Evolutionary conservation across 2,888 invertebrate genomes (phyloP).

Genomic region (Tetrapedia diversipes): DNA sequence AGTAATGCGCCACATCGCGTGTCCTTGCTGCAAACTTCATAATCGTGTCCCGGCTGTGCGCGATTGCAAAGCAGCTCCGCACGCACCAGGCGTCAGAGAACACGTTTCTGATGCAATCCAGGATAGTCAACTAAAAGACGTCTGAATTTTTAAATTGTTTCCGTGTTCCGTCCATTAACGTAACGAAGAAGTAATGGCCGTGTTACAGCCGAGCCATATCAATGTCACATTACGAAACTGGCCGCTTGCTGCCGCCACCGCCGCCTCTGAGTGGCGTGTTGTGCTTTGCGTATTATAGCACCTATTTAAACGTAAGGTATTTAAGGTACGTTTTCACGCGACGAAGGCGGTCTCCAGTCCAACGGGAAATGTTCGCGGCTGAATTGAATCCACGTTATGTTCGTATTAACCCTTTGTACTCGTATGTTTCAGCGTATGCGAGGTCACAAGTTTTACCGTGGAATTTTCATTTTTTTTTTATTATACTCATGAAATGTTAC

Average conservation of each 20-base stretch:
- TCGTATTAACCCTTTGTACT: too few species aligned
- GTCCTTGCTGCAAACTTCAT: constrained; percentile 62
- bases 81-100: constrained; percentile 53
- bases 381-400: too few species aligned
- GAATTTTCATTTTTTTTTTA: too few species aligned
- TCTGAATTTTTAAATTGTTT: constrained; percentile 64
- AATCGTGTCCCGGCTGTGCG: constrained; percentile 34
- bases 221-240: constrained; percentile 45
- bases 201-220: constrained; percentile 37
- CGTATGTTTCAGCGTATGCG: too few species aligned
- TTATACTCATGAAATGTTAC: too few species aligned
- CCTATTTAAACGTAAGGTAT: too few species aligned
- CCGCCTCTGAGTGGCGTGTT: neutral
- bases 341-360: too few species aligned
- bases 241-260: too few species aligned
- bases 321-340: too few species aligned
- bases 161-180: constrained; percentile 59
- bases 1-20: constrained; percentile 45
- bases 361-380: too few species aligned
- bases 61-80: constrained; percentile 42
- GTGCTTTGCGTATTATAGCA: neutral
- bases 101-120: constrained; percentile 66
- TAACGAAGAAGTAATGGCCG: constrained; percentile 51
- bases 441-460: too few species aligned
- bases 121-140: constrained; percentile 48